Base-by-base conservation (phyloP, 2,888 invertebrate genomes). In the Brachyptera putata region DNA sequence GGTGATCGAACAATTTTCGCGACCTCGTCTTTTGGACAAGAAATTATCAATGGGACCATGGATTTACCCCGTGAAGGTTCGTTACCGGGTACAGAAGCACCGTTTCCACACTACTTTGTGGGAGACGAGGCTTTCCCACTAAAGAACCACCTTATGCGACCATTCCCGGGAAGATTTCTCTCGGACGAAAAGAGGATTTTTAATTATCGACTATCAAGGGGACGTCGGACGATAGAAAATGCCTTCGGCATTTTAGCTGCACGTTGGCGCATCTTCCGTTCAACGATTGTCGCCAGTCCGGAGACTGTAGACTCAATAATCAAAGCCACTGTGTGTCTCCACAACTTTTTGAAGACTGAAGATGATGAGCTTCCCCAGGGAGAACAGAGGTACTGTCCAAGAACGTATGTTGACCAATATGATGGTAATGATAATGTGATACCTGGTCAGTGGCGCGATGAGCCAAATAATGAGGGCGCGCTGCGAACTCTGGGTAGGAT, bases 171-270 rank as follows among this genome's bases (percentile, higher is more conserved):
- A n/a, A n/a, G n/a, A n/a, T n/a, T n/a, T n/a, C n/a, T n/a, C n/a
- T n/a, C n/a, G n/a, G n/a, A n/a, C n/a, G n/a, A n/a, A n/a, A n/a
- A n/a, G n/a, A n/a, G n/a, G n/a, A n/a, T n/a, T n/a, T n/a, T n/a
- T n/a, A n/a, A n/a, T 62, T 64, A 66, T 57, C 65, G 66, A 30
- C 60, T 66, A 61, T 64, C 64, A 43, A 56, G 63, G 61, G 64
- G 64, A 34, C 1, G 58, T 34, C 21, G 41, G 1, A 49, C n/a
- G n/a, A n/a, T n/a, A n/a, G n/a, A n/a, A n/a, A n/a, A n/a, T n/a
- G n/a, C n/a, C n/a, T n/a, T n/a, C 36, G 62, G 64, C 58, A 67
- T 66, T 63, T 61, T 67, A n/a, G 26, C 64, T 3, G 24, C 59
- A 1, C 39, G 63, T 37, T 67, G 65, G 65, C 22, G 63, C 22